Conservation (phyloP, 2,797 vertebrate genomes). For the Poliocrania exsul region DNA sequence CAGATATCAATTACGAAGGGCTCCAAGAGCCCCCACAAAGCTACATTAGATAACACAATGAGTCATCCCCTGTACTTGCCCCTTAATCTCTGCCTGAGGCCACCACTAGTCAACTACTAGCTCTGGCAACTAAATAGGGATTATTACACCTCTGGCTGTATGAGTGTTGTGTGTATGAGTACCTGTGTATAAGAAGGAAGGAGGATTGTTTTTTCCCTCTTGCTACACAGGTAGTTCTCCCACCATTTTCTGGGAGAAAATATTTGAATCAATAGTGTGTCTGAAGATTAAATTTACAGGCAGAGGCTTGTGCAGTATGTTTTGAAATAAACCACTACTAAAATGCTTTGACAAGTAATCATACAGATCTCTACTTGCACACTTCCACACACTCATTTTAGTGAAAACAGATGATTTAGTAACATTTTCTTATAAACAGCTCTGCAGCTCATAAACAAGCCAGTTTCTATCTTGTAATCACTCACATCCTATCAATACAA, state of each 20-base stretch:
- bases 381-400: background rate
- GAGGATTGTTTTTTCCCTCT: background rate
- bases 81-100: slow-evolving; percentile 25
- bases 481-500: background rate
- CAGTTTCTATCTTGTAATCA: background rate
- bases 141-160: background rate
- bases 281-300: background rate
- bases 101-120: background rate
- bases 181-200: background rate
- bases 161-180: background rate
- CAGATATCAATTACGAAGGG: background rate
- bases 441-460: background rate
- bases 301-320: background rate
- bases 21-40: background rate
- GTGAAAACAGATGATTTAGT: background rate
- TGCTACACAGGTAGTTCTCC: background rate
- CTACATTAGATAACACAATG: background rate
- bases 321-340: background rate
- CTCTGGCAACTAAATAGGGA: background rate
- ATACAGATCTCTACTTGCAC: background rate
- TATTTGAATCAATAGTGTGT: background rate
- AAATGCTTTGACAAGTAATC: background rate
- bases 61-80: background rate
- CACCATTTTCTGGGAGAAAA: background rate
- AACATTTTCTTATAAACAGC: background rate